Percentiles rank a stretch among this genome's conserved stretches.
Evolutionary conservation across 2,113 vertebrate genomes (phyloP).

Genomic region (Pandion haliaetus): DNA sequence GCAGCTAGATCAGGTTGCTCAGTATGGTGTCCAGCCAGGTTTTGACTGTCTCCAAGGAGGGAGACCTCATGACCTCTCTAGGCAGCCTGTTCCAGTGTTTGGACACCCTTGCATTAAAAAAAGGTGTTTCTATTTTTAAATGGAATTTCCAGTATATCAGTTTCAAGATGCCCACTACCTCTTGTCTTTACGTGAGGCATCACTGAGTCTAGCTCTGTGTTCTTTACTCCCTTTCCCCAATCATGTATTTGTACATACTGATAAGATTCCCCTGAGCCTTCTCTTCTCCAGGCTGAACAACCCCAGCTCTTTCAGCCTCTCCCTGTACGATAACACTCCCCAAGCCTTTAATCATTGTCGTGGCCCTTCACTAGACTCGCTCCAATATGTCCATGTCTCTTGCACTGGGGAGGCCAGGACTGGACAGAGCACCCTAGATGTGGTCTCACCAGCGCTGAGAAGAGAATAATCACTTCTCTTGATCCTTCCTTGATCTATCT

Average conservation of each 20-base stretch:
- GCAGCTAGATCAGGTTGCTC: neutral
- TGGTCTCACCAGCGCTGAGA: neutral
- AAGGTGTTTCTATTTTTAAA: neutral
- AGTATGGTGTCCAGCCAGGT: neutral
- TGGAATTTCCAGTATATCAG: neutral
- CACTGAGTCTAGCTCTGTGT: neutral
- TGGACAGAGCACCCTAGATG: neutral
- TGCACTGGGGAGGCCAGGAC: neutral
- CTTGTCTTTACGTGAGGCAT: neutral
- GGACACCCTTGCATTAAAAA: neutral
- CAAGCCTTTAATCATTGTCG: fast-evolving
- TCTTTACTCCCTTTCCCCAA: neutral
- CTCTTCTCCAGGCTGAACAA: neutral
- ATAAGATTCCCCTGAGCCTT: neutral
- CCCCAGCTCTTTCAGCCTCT: neutral
- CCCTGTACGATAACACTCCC: neutral
- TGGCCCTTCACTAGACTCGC: neutral
- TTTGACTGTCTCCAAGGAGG: neutral
- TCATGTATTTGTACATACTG: neutral
- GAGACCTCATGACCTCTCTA: neutral
- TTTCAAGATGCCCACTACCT: neutral
- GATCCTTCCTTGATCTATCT: neutral
- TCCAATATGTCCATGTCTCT: neutral
- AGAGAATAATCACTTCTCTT: neutral
- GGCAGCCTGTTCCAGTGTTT: neutral